These are phyloP conservation scores for Cyaniris semiargus DNA, from an alignment of 2,888 invertebrate species.

Conservation along the genomic window DNA sequence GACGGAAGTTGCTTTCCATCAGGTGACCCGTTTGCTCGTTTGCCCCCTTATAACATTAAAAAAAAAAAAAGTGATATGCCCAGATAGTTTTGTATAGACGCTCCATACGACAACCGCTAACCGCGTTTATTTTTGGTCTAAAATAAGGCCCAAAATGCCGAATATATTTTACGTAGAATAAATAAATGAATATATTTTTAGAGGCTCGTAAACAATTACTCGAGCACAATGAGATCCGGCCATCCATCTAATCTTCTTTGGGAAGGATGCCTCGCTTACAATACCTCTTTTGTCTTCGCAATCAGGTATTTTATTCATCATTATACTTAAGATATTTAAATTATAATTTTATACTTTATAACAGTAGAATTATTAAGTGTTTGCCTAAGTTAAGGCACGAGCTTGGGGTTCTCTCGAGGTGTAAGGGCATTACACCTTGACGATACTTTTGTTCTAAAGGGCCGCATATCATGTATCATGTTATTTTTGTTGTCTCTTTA, in stretches of 20 bases:
- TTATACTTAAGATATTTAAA: slow-evolving; percentile 6
- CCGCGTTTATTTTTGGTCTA: not conserved
- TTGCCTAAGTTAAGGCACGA: not conserved
- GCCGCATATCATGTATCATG: too few species aligned
- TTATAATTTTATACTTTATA: slow-evolving; percentile 20
- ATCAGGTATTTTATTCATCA: slow-evolving; percentile 22
- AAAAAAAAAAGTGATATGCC: too few species aligned
- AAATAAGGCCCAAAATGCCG: not conserved
- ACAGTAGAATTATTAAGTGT: not conserved
- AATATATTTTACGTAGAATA: not conserved
- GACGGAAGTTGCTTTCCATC: too few species aligned
- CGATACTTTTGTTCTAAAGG: too few species aligned
- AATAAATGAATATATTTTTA: slow-evolving; percentile 13
- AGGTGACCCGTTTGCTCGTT: too few species aligned
- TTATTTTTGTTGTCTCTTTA: too few species aligned
- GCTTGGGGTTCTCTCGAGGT: not conserved
- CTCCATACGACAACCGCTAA: not conserved
- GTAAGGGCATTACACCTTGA: too few species aligned
- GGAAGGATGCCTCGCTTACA: slow-evolving; percentile 5
- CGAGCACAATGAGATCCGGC: slow-evolving; percentile 10
- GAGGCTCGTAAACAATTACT: slow-evolving; percentile 5
- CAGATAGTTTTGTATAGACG: too few species aligned
- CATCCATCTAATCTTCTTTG: slow-evolving; percentile 28
- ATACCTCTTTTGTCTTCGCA: slow-evolving; percentile 18
- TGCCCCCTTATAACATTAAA: too few species aligned